These are phyloP conservation scores for Antheraea yamamai DNA, from an alignment of 2,888 invertebrate species.

Conservation along the genomic window DNA sequence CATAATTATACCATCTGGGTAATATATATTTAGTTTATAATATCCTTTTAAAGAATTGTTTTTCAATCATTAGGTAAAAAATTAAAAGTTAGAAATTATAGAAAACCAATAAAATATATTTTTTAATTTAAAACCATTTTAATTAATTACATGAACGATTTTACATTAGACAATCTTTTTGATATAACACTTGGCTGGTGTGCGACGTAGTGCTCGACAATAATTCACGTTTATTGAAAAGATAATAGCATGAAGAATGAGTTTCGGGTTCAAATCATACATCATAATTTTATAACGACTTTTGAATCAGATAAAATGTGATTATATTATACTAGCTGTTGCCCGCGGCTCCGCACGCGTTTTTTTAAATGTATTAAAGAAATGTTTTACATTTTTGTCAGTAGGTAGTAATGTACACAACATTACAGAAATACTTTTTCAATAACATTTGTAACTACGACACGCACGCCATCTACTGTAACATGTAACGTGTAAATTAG, in stretches of 20 bases:
- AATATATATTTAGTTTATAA: neutral
- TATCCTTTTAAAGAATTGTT: neutral
- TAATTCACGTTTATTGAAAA: slow-evolving; percentile 77
- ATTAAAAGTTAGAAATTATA: neutral
- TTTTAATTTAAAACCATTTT: slow-evolving; percentile 10
- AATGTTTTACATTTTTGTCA: too few species aligned
- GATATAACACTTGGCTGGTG: slow-evolving; percentile 64
- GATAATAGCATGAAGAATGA: slow-evolving; percentile 68
- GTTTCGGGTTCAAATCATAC: slow-evolving; percentile 62
- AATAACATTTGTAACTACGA: too few species aligned
- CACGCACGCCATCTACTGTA: too few species aligned
- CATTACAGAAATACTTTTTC: too few species aligned
- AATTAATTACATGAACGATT: slow-evolving; percentile 62
- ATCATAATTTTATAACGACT: slow-evolving; percentile 55
- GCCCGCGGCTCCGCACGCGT: too few species aligned
- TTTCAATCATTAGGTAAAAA: too few species aligned
- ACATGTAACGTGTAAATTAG: too few species aligned
- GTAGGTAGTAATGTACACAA: too few species aligned
- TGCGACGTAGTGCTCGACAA: slow-evolving; percentile 56
- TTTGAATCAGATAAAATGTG: slow-evolving; percentile 13
- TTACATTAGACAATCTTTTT: slow-evolving; percentile 77
- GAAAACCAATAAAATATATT: neutral
- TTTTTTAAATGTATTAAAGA: too few species aligned
- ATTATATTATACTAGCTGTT: neutral
- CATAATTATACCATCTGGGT: neutral